Base-by-base conservation (phyloP, 1,140 invertebrate genomes). In the Leptopilina clavipes region DNA sequence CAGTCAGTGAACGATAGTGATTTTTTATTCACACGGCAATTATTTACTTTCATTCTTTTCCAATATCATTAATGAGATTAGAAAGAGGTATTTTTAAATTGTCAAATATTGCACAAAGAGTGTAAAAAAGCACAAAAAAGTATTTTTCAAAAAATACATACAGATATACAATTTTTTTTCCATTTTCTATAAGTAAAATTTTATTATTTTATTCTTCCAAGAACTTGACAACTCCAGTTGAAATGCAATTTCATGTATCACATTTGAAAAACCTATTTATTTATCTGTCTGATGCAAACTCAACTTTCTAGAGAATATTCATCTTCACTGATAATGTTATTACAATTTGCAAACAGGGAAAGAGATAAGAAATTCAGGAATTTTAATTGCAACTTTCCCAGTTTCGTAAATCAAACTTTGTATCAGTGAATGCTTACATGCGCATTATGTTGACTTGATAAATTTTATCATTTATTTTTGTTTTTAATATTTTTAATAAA, bases 361-460 rank as follows among this genome's bases (percentile, higher is more conserved):
- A 59, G 19, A 59, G 54, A 59, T 59, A 59, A 52, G 48, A 52
- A 59, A 59, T 22, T 59, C 54, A 59, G 54, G 54, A 59, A 59
- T 59, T 59, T 59, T 59, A 59, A 59, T 59, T 59, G 54, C 54
- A 12, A 65, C 10, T 22, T 25, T 59, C 22, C 11, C 11, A 59
- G 19, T 59, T 25, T 25, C 19, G 56, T 14, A 14, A 25, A 59
- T 25, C 56, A 25, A 25, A 31, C 19, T 19, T 8, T 19, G 10
- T 37, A 25, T 31, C 11, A 52, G 14, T n/a, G 10, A 12, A 65
- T 31, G 25, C 25, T 31, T 31, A 31, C n/a, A n/a, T 31, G 25
- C 25, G 25, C 25, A 31, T 31, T 31, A n/a, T n/a, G 1, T 5
- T 31, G 1, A 31, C 25, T 31, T 31, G 25, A 31, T 31, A 31